Evolutionary conservation across 2,888 invertebrate genomes (phyloP), one percentile per base, ranked within the genome.

Genomic region (Melanargia galathea): DNA sequence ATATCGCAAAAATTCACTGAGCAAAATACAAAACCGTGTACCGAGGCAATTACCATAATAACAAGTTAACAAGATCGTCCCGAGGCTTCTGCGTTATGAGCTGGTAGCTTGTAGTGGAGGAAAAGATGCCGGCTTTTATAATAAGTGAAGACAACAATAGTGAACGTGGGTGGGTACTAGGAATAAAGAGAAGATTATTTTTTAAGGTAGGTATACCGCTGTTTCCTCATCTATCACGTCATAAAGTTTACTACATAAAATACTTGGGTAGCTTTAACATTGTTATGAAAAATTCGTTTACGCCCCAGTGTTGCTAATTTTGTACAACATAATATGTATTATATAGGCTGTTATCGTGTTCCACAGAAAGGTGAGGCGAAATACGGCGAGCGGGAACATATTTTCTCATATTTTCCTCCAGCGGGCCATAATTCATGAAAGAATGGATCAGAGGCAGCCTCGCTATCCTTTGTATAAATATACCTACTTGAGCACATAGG

Each of bases 351-450:
- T 55, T 56, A 51, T 43, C 45, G 51, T n/a, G 48, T 52, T 43
- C 40, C 38, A 49, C 54, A n/a, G 18, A 16, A 63, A 63, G 60
- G 57, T 58, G 26, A 46, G 33, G 18, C 62, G 18, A 49, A 63
- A 56, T 52, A 55, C 48, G 20, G 43, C 59, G 35, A 46, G 46
- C 52, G 18, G 40, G 46, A 60, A 49, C 68, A 70, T 78, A 79
- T 83, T 80, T 82, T 78, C 77, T 81, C 79, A 81, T 79, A 80
- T 81, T 76, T 80, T 74, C 80, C 70, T 79, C 76, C 68, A 67
- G 77, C 76, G 80, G 71, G 79, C 78, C 77, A 81, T 86, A 85
- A 84, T 78, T 86, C 85, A 86, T 79, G 52, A 76, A 82, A 81
- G 83, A 84, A 85, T 83, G 83, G 82, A 83, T 84, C 84, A 83